phyloP scores from a whole-genome alignment of 2,113 vertebrate genomes.

The Bambusicola thoracicus region DNA sequence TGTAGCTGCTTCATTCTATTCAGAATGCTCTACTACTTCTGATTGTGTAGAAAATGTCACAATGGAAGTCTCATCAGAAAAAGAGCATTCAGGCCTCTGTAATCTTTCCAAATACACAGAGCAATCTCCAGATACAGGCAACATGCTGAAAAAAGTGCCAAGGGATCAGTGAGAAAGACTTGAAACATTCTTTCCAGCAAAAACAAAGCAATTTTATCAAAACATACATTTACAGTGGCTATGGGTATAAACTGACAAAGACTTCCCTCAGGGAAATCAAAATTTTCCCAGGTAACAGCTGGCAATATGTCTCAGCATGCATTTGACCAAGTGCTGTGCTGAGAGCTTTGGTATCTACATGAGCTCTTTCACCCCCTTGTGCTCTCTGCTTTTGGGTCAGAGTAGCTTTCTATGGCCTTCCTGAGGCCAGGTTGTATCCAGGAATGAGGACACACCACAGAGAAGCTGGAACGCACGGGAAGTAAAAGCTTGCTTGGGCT shows the following conservation, averaged over 20 bases:
- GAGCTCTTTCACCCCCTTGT: background rate
- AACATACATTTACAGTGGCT: background rate
- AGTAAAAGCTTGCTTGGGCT: background rate
- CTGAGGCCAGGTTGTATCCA: fast-evolving
- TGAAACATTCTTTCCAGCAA: background rate
- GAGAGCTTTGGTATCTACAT: background rate
- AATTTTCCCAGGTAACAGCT: background rate
- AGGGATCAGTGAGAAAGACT: background rate
- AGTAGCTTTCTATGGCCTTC: background rate
- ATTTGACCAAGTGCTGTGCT: background rate
- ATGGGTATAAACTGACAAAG: background rate
- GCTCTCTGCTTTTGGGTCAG: background rate
- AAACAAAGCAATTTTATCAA: background rate
- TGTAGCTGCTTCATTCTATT: background rate
- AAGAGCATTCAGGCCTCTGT: background rate
- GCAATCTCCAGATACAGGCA: background rate
- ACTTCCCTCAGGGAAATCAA: background rate
- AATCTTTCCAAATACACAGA: background rate
- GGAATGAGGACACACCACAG: background rate
- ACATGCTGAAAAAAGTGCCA: background rate
- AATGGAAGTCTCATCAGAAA: background rate
- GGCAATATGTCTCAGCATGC: background rate
- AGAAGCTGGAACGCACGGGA: background rate
- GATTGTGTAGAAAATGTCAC: background rate
- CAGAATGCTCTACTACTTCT: background rate